phyloP scores from a whole-genome alignment of 2,888 invertebrate species.

The Synergus itoensis region DNA sequence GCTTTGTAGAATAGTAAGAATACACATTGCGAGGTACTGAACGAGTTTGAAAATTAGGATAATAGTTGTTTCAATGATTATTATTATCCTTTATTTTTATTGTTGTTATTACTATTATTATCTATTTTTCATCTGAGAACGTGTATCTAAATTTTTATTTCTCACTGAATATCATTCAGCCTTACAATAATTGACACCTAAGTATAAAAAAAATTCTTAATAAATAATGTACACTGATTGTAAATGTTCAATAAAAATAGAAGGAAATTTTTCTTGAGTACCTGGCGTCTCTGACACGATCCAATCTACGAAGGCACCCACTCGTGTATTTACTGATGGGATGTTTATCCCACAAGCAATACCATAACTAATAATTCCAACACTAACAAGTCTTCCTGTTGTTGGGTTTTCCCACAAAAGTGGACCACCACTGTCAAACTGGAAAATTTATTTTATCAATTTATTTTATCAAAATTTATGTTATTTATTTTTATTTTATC shows the following conservation, averaged over 20 bases:
- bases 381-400: slow-evolving; percentile 60
- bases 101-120: too few relatives aligned
- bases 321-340: slow-evolving; percentile 81
- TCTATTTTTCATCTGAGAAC: too few relatives aligned
- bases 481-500: too few relatives aligned
- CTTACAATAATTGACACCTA: slow-evolving; percentile 1
- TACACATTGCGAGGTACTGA: background rate
- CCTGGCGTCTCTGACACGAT: slow-evolving; percentile 68
- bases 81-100: background rate
- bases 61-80: background rate
- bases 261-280: background rate
- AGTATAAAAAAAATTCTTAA: background rate
- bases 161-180: background rate
- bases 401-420: slow-evolving; percentile 79
- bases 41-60: background rate
- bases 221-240: background rate
- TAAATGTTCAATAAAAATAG: background rate
- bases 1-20: too few relatives aligned
- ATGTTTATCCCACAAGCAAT: slow-evolving; percentile 78
- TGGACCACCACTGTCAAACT: slow-evolving; percentile 81
- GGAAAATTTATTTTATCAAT: slow-evolving; percentile 40
- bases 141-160: too few relatives aligned
- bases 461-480: too few relatives aligned
- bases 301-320: slow-evolving; percentile 81
- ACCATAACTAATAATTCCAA: slow-evolving; percentile 82